phyloP scores from a whole-genome alignment of 2,888 invertebrate genomes.

The Mechanitis mazaeus region DNA sequence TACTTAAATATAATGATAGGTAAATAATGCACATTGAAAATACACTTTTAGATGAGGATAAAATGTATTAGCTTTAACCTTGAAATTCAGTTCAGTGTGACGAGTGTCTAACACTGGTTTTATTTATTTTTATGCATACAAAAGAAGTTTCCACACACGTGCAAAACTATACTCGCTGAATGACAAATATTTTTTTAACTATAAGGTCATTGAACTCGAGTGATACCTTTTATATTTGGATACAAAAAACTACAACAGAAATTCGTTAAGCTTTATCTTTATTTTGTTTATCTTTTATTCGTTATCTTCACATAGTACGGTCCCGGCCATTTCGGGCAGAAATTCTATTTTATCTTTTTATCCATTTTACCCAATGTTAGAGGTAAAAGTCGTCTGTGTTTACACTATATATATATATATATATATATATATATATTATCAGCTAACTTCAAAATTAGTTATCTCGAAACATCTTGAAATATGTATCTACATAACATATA shows the following conservation, averaged over 20 bases:
- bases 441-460: no score
- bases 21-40: constrained; percentile 44
- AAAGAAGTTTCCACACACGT: no score
- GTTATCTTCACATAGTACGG: constrained; percentile 18
- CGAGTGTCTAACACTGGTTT: neutral
- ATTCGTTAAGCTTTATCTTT: constrained; percentile 19
- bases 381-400: constrained; percentile 10
- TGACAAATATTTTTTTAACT: no score
- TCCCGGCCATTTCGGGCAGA: constrained; percentile 12
- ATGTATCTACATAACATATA: no score
- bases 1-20: neutral
- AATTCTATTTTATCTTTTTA: constrained; percentile 16
- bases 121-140: no score
- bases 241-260: neutral
- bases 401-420: neutral
- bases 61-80: constrained; percentile 47
- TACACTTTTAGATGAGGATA: constrained; percentile 12
- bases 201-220: no score
- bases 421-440: no score
- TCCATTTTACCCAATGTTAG: constrained; percentile 8
- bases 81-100: constrained; percentile 9
- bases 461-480: no score
- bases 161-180: no score
- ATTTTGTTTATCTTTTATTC: constrained; percentile 19
- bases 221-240: no score